Conservation (phyloP, 2,113 vertebrate genomes). For the Nannospalax galili region DNA sequence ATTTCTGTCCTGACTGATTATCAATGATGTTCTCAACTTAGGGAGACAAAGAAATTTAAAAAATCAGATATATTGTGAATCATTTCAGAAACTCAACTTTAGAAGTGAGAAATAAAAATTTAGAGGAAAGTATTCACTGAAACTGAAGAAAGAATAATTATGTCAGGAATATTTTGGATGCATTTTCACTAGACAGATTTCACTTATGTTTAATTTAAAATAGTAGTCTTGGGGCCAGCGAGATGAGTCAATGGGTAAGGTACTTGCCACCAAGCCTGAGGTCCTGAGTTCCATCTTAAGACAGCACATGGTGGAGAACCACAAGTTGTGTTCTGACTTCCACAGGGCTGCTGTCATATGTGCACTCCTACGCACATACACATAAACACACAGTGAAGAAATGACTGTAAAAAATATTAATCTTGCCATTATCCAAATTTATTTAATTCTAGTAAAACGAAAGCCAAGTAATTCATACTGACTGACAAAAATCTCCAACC, state of each 20-base stretch:
- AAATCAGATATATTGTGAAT: not conserved
- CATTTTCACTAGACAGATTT: not conserved
- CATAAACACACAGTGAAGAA: not conserved
- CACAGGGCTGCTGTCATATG: too few relatives aligned
- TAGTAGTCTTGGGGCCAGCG: not conserved
- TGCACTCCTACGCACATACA: not conserved
- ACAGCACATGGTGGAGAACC: not conserved
- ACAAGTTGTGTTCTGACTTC: too few relatives aligned
- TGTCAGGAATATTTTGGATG: not conserved
- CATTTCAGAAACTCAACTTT: not conserved
- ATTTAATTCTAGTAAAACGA: not conserved
- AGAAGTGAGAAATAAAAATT: not conserved
- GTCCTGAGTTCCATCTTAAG: too few relatives aligned
- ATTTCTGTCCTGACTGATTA: slow-evolving; percentile 22
- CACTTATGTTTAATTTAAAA: not conserved
- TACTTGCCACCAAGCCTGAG: not conserved
- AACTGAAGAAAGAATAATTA: not conserved
- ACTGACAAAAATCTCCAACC: not conserved
- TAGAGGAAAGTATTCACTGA: not conserved
- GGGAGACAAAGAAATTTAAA: not conserved
- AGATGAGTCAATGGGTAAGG: not conserved
- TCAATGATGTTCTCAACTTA: not conserved
- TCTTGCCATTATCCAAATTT: not conserved
- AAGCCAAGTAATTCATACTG: not conserved
- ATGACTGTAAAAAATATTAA: too few relatives aligned